Evolutionary conservation across 2,113 vertebrate genomes (phyloP), one percentile per base, ranked within the genome.

Genomic region (Nothobranchius furzeri): DNA sequence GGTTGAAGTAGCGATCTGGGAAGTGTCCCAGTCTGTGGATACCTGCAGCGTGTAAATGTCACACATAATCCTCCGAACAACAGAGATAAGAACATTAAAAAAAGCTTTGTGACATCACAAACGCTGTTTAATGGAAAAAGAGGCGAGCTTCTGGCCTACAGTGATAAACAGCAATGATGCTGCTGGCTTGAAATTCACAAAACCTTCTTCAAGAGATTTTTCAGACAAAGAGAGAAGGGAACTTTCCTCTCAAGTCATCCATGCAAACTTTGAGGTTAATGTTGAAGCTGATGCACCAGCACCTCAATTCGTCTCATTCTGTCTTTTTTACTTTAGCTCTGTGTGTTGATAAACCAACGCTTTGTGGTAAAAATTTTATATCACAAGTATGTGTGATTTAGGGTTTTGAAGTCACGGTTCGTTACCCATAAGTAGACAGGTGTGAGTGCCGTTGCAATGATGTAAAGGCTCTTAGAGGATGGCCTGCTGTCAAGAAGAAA

Each of bases 11-110:
- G 73, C 57, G 82, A 79, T 85, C 75, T 83, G 79, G 79, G 49
- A 57, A 68, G 78, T 77, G 58, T 71, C 70, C 36, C 42, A 69
- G 63, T 73, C 63, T 45, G 73, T 10, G 57, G 53, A 66, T 46
- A 76, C 69, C 86, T 88, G 86, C 76, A 62, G 56, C 64, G 64
- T 78, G 48, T 88, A 75, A 86, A 81, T 76, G 85, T 83, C 86
- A 79, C 79, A 40, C 12, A 20, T 20, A 73, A 70, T 71, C 75
- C 68, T 68, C 61, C 11, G 30, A 63, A 63, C 49, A 10, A 78
- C 76, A 42, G 77, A 20, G 78, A 80, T 66, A 76, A 83, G 35
- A 76, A 53, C 25, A 15, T 10, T 1, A 4, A 57, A 3, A 59
- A 56, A 46, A 50, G 40, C 61, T 47, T 10, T n/a, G 14, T 53